Conservation (phyloP, 2,113 vertebrate genomes). For the Lampris incognitus region DNA sequence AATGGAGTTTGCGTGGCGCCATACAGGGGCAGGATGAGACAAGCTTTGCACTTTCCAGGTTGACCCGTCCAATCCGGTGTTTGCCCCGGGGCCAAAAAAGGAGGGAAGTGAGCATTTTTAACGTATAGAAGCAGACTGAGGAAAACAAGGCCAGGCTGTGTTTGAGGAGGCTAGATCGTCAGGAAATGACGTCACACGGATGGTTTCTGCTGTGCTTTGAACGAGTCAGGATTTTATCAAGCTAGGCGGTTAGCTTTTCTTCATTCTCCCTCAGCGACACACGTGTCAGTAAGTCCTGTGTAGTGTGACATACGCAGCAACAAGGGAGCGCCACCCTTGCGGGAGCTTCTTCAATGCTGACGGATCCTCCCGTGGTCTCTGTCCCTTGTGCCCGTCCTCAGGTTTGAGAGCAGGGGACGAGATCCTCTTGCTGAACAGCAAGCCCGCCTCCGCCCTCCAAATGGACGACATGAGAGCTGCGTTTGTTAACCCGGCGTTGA, state of each 20-base stretch:
- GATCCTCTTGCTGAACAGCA: slow-evolving; percentile 89
- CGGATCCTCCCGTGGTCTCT: neutral
- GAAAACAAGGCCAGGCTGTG: slow-evolving; percentile 20
- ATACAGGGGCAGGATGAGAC: slow-evolving; percentile 36
- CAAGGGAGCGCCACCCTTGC: no score
- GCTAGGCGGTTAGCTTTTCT: no score
- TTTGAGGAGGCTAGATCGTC: slow-evolving; percentile 2
- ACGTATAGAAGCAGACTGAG: slow-evolving; percentile 39
- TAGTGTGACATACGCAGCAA: no score
- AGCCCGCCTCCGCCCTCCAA: slow-evolving; percentile 84
- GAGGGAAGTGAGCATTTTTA: slow-evolving; percentile 43
- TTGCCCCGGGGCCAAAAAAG: slow-evolving; percentile 31
- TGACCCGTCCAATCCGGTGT: slow-evolving; percentile 29
- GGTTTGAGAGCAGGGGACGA: slow-evolving; percentile 91
- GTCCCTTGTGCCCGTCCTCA: slow-evolving; percentile 42
- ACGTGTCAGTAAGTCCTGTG: no score
- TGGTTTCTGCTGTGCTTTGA: no score
- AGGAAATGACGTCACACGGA: no score
- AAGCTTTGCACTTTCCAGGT: slow-evolving; percentile 15
- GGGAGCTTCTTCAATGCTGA: no score
- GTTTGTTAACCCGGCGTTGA: slow-evolving; percentile 84
- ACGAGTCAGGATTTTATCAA: no score
- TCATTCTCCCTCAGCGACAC: no score
- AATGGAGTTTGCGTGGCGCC: neutral
- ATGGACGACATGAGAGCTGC: slow-evolving; percentile 86